Conservation (phyloP, 2,888 invertebrate species). For the Lapara coniferarum region DNA sequence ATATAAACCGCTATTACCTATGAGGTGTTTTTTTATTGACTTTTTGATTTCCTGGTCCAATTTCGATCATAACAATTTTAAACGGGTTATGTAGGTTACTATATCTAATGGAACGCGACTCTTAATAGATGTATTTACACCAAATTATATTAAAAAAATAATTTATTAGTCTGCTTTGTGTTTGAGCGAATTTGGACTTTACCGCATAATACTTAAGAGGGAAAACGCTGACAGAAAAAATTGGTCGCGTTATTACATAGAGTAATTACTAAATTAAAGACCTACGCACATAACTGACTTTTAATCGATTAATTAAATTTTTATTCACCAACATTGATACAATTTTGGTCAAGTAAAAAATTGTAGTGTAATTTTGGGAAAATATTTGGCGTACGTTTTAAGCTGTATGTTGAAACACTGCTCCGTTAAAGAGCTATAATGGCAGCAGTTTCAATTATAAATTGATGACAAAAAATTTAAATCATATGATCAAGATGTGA, state of each 20-base stretch:
- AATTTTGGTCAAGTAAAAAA: no score
- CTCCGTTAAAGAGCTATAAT: no score
- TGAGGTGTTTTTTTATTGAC: not conserved
- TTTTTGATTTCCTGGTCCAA: conserved; percentile 4
- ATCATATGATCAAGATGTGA: no score
- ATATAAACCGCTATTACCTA: no score
- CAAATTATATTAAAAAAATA: not conserved
- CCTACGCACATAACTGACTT: not conserved
- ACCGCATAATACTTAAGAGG: not conserved
- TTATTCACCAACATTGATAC: no score
- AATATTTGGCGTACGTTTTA: no score
- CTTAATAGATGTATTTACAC: not conserved
- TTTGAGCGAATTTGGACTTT: not conserved
- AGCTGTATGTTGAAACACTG: no score
- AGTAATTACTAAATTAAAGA: not conserved
- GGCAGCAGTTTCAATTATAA: no score
- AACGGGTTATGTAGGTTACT: conserved; percentile 9
- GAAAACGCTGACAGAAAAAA: not conserved
- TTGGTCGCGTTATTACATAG: no score
- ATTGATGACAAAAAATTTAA: no score
- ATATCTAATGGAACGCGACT: conserved; percentile 1
- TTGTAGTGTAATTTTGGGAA: no score
- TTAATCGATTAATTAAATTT: not conserved
- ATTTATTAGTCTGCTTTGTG: not conserved
- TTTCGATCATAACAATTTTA: conserved; percentile 1